Evolutionary conservation across 2,888 invertebrate species (phyloP).

Genomic region (Elysia crispata): DNA sequence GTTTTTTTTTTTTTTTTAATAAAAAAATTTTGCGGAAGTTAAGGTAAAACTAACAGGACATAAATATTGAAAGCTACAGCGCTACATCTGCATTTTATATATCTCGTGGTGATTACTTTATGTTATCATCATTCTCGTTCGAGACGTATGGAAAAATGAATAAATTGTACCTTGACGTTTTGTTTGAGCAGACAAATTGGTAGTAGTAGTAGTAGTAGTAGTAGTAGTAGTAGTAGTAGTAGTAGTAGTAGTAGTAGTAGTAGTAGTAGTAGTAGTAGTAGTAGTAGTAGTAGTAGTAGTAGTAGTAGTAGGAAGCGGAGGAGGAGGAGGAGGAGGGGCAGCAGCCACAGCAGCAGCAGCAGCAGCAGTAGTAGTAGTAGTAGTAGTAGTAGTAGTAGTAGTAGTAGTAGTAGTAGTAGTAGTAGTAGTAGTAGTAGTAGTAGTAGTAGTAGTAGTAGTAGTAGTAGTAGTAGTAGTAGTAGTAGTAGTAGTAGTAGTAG

Average conservation of each 20-base stretch:
- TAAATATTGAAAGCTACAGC: too few relatives aligned
- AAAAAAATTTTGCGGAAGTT: too few relatives aligned
- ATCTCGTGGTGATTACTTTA: too few relatives aligned
- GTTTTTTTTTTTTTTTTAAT: too few relatives aligned
- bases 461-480: conserved; percentile 40
- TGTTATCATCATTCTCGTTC: too few relatives aligned
- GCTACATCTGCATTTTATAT: too few relatives aligned
- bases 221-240: conserved; percentile 37
- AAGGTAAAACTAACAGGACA: too few relatives aligned
- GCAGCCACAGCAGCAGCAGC: conserved; percentile 5
- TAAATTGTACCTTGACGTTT: too few relatives aligned
- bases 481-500: conserved; percentile 27
- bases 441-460: conserved; percentile 50
- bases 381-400: conserved; percentile 12
- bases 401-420: conserved; percentile 34
- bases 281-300: conserved; percentile 29
- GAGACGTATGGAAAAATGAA: too few relatives aligned
- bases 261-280: conserved; percentile 31
- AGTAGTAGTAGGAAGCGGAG: conserved; percentile 13
- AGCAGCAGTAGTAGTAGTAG: conserved; percentile 14
- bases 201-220: conserved; percentile 34
- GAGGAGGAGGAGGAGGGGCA: background rate
- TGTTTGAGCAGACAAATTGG: too few relatives aligned
- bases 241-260: conserved; percentile 32
- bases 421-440: conserved; percentile 40